phyloP scores from a whole-genome alignment of 2,113 vertebrate genomes.

The Mesocricetus auratus region DNA sequence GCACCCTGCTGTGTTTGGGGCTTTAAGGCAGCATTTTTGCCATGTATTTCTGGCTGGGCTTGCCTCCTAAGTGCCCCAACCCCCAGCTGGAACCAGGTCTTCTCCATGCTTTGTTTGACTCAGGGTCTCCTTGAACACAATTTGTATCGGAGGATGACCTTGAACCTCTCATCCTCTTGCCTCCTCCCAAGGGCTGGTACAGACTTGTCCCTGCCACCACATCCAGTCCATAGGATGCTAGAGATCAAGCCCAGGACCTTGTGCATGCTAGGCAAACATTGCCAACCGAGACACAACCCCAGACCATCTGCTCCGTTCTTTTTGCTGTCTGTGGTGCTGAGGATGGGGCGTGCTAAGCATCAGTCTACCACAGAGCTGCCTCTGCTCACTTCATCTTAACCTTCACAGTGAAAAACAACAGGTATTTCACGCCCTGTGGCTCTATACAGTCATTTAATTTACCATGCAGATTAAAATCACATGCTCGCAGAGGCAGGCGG shows the following conservation, averaged over 20 bases:
- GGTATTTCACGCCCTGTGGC: background rate
- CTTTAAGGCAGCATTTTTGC: background rate
- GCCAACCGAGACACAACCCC: background rate
- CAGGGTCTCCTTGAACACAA: background rate
- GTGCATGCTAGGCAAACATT: background rate
- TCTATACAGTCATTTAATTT: background rate
- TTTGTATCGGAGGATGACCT: background rate
- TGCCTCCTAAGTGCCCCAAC: background rate
- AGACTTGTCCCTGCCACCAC: background rate
- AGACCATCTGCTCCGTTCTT: background rate
- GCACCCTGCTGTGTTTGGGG: background rate
- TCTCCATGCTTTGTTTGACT: background rate
- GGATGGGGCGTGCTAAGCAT: background rate
- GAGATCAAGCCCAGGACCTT: background rate
- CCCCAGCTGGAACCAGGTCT: no score
- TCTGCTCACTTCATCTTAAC: background rate
- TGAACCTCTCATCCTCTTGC: background rate
- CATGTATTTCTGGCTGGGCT: background rate
- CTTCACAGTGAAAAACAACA: background rate
- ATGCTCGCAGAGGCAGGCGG: no score
- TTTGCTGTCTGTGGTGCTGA: background rate
- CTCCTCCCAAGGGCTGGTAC: background rate
- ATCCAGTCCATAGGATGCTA: background rate
- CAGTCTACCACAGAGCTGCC: background rate
- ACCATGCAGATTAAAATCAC: background rate